These are phyloP conservation scores for Hydropsyche tenuis DNA, from an alignment of 1,140 invertebrate genomes.

Conservation along the genomic window DNA sequence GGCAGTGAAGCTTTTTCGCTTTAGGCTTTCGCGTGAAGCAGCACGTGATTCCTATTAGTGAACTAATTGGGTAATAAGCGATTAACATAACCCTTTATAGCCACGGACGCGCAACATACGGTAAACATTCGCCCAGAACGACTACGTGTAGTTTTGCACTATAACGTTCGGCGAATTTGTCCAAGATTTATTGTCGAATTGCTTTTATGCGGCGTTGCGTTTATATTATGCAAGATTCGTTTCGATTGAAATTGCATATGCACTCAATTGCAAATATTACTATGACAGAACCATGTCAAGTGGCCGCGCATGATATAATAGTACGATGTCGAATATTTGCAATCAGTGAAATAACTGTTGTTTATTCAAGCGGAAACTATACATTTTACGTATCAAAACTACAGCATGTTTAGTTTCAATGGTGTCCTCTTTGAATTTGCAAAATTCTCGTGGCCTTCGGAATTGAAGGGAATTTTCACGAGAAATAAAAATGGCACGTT, in stretches of 20 bases:
- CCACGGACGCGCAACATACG: constrained; percentile 2
- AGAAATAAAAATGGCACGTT: constrained; percentile 39
- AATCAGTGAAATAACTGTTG: no score
- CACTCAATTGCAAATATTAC: no score
- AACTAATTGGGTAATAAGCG: constrained; percentile 24
- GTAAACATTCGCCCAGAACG: constrained; percentile 8
- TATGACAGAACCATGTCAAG: no score
- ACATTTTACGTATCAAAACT: no score
- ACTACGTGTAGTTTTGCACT: not conserved
- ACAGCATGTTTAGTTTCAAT: no score
- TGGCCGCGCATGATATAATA: no score
- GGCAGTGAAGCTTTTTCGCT: not conserved
- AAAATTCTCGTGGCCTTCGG: not conserved
- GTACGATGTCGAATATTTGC: no score
- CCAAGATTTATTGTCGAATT: not conserved
- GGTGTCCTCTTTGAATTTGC: not conserved
- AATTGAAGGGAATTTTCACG: constrained; percentile 3
- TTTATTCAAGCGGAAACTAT: no score
- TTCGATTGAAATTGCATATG: no score
- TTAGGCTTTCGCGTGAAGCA: not conserved
- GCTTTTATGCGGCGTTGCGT: not conserved
- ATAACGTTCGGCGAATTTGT: constrained; percentile 3
- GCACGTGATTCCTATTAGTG: constrained; percentile 9
- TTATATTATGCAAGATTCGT: no score
- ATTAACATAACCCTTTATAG: constrained; percentile 15